Percentiles rank a stretch among this genome's conserved stretches.
These are phyloP conservation scores for Antennarius maculatus DNA, from an alignment of 2,797 vertebrate species.

Conservation along the genomic window DNA sequence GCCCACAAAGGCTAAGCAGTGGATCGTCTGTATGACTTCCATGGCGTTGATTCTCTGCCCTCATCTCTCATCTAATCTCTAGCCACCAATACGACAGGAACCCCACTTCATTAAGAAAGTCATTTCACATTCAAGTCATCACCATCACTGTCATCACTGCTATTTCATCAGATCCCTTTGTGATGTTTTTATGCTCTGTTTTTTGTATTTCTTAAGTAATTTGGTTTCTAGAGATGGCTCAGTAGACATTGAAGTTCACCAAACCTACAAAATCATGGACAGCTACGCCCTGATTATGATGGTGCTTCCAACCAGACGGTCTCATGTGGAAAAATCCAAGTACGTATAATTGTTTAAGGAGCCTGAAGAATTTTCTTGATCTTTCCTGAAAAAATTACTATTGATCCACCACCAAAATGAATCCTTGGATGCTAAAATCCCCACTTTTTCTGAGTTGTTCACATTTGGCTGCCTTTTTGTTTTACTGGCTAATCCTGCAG, in stretches of 20 bases:
- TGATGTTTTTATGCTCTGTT: slow-evolving; percentile 17
- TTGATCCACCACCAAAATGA: slow-evolving; percentile 58
- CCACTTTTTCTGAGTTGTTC: slow-evolving; percentile 57
- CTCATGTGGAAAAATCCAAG: slow-evolving; percentile 27
- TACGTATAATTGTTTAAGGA: slow-evolving; percentile 19
- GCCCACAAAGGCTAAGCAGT: slow-evolving; percentile 53
- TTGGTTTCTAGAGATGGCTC: slow-evolving; percentile 28
- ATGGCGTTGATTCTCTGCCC: slow-evolving; percentile 36
- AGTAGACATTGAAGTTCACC: slow-evolving; percentile 15
- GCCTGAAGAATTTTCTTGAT: slow-evolving; percentile 46
- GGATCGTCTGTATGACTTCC: slow-evolving; percentile 47
- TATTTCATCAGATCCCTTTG: slow-evolving; percentile 34
- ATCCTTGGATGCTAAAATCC: slow-evolving; percentile 47
- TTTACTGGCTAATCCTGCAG: slow-evolving; percentile 69
- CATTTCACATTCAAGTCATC: slow-evolving; percentile 38
- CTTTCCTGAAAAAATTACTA: slow-evolving; percentile 51
- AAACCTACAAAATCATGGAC: slow-evolving; percentile 6
- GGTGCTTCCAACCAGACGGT: not conserved
- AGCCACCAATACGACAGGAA: slow-evolving; percentile 7
- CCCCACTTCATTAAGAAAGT: slow-evolving; percentile 20
- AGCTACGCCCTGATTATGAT: slow-evolving; percentile 17
- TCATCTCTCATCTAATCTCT: slow-evolving; percentile 24
- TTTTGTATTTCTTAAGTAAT: slow-evolving; percentile 35
- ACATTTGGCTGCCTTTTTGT: slow-evolving; percentile 70
- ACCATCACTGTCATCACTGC: slow-evolving; percentile 23